Percentiles rank a stretch among this genome's conserved stretches.
Evolutionary conservation across 2,113 vertebrate genomes (phyloP).

Genomic region (human (Homo sapiens)): DNA sequence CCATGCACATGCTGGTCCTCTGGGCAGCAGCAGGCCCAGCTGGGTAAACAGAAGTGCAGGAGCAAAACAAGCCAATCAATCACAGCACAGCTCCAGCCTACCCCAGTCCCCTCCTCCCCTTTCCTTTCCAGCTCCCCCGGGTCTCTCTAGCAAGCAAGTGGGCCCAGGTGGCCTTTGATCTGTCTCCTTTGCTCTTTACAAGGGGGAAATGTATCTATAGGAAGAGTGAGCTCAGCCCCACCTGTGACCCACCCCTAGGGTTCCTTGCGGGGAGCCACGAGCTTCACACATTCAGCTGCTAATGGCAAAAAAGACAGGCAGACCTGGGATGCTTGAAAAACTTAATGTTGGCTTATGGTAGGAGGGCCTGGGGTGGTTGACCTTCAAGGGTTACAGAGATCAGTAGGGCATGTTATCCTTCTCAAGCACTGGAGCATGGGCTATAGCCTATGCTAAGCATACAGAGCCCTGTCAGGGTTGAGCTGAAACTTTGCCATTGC

Average conservation of each 20-base stretch:
- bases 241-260: conserved; percentile 17
- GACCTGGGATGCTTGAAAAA: conserved; percentile 25
- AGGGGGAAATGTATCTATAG: conserved; percentile 46
- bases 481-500: background rate
- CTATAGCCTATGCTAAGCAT: background rate
- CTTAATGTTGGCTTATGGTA: background rate
- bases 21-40: conserved; percentile 73
- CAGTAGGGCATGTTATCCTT: conserved; percentile 17
- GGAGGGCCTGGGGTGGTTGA: background rate
- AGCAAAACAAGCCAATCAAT: conserved; percentile 78
- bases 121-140: conserved; percentile 66
- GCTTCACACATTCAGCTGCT: conserved; percentile 57
- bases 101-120: conserved; percentile 45
- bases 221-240: conserved; percentile 67
- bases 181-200: conserved; percentile 54
- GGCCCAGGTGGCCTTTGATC: conserved; percentile 72
- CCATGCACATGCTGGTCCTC: conserved; percentile 42
- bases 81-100: conserved; percentile 45
- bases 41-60: conserved; percentile 74
- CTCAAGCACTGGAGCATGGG: background rate
- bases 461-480: background rate
- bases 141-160: conserved; percentile 61
- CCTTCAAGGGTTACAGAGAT: conserved; percentile 30
- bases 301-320: conserved; percentile 33
- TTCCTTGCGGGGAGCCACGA: conserved; percentile 27